Evolutionary conservation across 2,888 invertebrate species (phyloP).

Genomic region (Caenorhabditis sp.): DNA sequence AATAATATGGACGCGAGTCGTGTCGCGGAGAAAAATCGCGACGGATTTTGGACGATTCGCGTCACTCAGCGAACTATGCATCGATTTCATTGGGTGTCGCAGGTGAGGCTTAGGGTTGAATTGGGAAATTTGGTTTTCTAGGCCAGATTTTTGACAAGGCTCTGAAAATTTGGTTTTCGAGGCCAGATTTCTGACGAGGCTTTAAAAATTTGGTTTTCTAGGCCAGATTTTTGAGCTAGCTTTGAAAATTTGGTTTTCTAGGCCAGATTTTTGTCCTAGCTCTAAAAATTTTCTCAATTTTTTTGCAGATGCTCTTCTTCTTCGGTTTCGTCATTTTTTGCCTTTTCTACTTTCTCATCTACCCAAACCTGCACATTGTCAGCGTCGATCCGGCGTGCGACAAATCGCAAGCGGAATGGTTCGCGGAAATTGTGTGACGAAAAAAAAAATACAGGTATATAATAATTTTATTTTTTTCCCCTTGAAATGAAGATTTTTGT

Average conservation of each 20-base stretch:
- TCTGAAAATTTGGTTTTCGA: too few relatives aligned
- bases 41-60: constrained; percentile 29
- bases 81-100: constrained; percentile 69
- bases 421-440: constrained; percentile 44
- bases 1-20: background rate
- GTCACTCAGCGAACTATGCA: constrained; percentile 57
- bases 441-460: too few relatives aligned
- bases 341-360: constrained; percentile 69
- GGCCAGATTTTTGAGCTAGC: too few relatives aligned
- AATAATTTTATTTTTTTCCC: too few relatives aligned
- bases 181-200: too few relatives aligned
- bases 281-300: too few relatives aligned
- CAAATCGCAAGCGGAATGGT: constrained; percentile 61
- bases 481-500: too few relatives aligned
- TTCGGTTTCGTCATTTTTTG: constrained; percentile 68
- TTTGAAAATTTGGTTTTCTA: too few relatives aligned
- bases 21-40: too few relatives aligned
- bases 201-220: too few relatives aligned
- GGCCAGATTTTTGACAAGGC: background rate
- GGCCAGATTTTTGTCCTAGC: too few relatives aligned
- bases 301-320: constrained; percentile 67
- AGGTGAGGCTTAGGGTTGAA: constrained; percentile 52
- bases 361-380: constrained; percentile 63
- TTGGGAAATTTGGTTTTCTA: background rate
- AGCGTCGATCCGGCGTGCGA: constrained; percentile 62